Percentiles rank a stretch among this genome's conserved stretches.
Evolutionary conservation across 1,140 invertebrate species (phyloP).

Genomic region (Philotrypesis tridentata): DNA sequence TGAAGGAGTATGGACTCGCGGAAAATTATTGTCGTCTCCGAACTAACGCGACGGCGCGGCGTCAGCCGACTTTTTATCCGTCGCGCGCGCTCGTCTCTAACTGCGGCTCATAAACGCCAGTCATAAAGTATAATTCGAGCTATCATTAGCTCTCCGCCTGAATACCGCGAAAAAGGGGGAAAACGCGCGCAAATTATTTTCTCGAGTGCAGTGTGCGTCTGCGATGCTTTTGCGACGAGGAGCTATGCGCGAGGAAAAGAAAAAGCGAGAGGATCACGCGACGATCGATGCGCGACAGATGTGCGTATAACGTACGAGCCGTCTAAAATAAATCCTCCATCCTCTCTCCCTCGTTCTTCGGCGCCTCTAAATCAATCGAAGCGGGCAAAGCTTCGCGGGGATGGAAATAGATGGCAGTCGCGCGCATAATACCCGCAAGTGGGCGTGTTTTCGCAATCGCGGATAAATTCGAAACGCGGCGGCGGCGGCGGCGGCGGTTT

Average conservation of each 20-base stretch:
- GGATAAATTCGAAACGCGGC: neutral
- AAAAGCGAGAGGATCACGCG: no score
- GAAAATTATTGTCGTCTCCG: slow-evolving; percentile 9
- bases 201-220: neutral
- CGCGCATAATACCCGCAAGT: slow-evolving; percentile 16
- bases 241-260: neutral
- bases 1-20: neutral
- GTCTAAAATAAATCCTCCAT: neutral
- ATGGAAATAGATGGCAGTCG: neutral
- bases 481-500: neutral
- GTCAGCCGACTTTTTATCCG: neutral
- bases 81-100: neutral
- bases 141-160: neutral
- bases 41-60: neutral
- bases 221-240: no score
- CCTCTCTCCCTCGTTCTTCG: neutral
- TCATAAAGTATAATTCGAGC: slow-evolving; percentile 10
- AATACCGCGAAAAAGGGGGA: neutral
- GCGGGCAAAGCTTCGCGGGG: no score
- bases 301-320: neutral
- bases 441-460: slow-evolving; percentile 27
- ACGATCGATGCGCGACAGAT: neutral
- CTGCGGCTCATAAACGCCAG: neutral
- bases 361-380: neutral
- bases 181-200: neutral